phyloP scores from a whole-genome alignment of 37 sponge, comb jelly and placozoan species.

The Chondrosia reniformis region DNA sequence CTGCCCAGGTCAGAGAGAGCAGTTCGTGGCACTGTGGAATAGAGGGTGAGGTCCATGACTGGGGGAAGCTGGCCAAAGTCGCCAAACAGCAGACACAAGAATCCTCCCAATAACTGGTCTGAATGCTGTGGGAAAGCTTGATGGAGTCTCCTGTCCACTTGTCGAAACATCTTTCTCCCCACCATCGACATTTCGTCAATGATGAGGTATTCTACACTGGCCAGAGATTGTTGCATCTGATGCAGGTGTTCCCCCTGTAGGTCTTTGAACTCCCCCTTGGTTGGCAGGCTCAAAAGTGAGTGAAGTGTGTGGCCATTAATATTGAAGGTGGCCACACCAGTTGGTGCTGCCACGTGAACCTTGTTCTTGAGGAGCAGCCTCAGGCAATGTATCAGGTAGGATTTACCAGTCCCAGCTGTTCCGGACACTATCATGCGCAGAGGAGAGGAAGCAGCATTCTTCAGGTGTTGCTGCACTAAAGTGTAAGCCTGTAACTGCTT shows the following conservation, averaged over 20 bases:
- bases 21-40: neutral
- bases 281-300: conserved; percentile 8
- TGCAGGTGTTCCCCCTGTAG: neutral
- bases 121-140: neutral
- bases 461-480: conserved; percentile 23
- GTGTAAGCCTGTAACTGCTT: conserved; percentile 39
- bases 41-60: conserved; percentile 14
- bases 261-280: conserved; percentile 28
- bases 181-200: conserved; percentile 56
- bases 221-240: neutral
- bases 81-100: neutral
- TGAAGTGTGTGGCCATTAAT: conserved; percentile 4
- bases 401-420: conserved; percentile 43
- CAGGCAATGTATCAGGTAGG: conserved; percentile 47
- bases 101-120: neutral
- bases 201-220: conserved; percentile 27
- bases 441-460: neutral
- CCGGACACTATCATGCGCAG: conserved; percentile 35
- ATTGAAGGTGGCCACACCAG: conserved; percentile 58
- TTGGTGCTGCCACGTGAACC: conserved; percentile 48
- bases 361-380: conserved; percentile 23
- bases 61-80: conserved; percentile 4
- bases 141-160: conserved; percentile 8
- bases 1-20: conserved; percentile 12
- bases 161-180: conserved; percentile 34